phyloP scores from a whole-genome alignment of 2,888 invertebrate species.

The Diploptera punctata region DNA sequence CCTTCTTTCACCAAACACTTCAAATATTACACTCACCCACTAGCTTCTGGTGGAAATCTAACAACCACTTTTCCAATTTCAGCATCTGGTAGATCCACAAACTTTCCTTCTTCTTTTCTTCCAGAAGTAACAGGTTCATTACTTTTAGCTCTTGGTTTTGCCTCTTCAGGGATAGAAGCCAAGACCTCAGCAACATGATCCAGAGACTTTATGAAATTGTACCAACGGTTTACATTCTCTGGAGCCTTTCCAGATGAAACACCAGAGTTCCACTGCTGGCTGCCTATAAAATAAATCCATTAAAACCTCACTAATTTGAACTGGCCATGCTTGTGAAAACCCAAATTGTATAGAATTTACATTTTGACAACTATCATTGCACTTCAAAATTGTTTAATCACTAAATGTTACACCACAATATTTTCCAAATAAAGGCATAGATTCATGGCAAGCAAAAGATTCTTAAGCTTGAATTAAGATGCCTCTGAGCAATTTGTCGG shows the following conservation, averaged over 20 bases:
- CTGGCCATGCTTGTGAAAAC: background rate
- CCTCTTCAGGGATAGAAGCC: slow-evolving; percentile 63
- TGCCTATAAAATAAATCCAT: slow-evolving; percentile 47
- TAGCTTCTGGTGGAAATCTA: slow-evolving; percentile 99
- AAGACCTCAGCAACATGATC: slow-evolving; percentile 62
- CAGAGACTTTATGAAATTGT: slow-evolving; percentile 59
- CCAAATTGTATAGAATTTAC: no score
- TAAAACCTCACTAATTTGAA: background rate
- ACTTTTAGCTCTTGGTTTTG: slow-evolving; percentile 46
- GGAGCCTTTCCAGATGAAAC: slow-evolving; percentile 52
- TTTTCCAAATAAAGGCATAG: no score
- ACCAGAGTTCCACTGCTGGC: slow-evolving; percentile 32
- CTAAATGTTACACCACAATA: no score
- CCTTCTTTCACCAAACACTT: no score
- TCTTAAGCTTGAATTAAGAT: no score
- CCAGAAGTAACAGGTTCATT: background rate
- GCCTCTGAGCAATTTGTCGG: no score
- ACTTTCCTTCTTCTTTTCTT: slow-evolving; percentile 92
- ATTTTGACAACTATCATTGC: background rate
- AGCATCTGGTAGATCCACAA: slow-evolving; percentile 94
- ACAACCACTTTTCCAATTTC: slow-evolving; percentile 98
- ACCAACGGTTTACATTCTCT: slow-evolving; percentile 70
- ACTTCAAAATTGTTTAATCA: no score
- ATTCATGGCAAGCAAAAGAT: no score
- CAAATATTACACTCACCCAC: no score